phyloP scores from a whole-genome alignment of 2,888 invertebrate species.

The Conomelus anceps region DNA sequence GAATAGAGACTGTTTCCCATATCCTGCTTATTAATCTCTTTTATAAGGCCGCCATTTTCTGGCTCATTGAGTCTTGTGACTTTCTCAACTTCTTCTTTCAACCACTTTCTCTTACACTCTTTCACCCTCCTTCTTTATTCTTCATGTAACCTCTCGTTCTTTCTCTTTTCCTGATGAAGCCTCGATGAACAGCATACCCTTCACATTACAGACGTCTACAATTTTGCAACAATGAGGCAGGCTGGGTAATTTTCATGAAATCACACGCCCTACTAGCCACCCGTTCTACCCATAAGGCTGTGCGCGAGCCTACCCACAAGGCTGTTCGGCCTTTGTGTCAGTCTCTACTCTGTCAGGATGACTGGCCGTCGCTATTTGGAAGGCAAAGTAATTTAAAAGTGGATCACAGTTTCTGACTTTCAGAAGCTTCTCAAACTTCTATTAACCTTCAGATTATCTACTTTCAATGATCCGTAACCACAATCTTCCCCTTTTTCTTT shows the following conservation, averaged over 20 bases:
- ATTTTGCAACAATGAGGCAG: not conserved
- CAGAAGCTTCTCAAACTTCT: not conserved
- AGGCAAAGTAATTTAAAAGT: not conserved
- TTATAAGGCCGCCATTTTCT: too few species aligned
- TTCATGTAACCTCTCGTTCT: not conserved
- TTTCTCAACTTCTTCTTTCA: not conserved
- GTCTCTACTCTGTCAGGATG: not conserved
- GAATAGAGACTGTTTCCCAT: too few species aligned
- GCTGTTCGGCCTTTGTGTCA: not conserved
- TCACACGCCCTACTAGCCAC: not conserved
- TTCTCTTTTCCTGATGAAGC: too few species aligned
- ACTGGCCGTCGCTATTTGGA: not conserved
- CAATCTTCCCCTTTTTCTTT: not conserved
- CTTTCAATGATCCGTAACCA: not conserved
- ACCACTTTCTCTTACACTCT: not conserved
- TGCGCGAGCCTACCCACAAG: not conserved
- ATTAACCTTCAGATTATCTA: not conserved
- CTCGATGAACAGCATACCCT: not conserved
- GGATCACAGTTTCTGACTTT: not conserved
- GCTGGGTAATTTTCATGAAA: conserved; percentile 10
- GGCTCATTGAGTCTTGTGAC: too few species aligned
- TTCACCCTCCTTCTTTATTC: not conserved
- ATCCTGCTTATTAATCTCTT: too few species aligned
- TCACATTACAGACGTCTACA: not conserved
- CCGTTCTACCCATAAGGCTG: not conserved